Conservation (phyloP, 1,140 invertebrate species). For the Trichonephila clavata region DNA sequence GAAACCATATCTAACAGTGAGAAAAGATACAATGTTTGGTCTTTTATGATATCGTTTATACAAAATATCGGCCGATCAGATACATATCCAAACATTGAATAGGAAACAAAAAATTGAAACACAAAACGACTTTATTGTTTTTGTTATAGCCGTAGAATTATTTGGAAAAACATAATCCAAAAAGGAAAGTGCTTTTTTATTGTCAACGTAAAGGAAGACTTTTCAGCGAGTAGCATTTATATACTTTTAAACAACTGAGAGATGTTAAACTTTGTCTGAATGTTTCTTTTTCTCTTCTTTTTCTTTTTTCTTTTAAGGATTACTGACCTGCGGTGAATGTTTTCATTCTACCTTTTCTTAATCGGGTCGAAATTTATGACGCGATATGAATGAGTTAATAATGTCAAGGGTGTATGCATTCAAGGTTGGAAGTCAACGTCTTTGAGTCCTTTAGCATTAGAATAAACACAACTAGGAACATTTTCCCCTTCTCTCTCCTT, state of each 20-base stretch:
- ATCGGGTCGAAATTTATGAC: not conserved
- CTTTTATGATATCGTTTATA: not conserved
- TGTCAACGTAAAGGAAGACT: not conserved
- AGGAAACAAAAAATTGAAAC: not conserved
- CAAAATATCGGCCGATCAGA: not conserved
- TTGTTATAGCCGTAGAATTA: not conserved
- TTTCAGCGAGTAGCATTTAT: not conserved
- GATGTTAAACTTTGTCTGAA: not conserved
- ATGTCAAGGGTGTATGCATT: conserved; percentile 9
- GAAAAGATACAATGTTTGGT: not conserved
- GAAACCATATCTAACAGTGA: not conserved
- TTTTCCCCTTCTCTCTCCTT: too few species aligned
- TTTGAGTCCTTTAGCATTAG: not conserved
- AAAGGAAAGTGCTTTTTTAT: not conserved
- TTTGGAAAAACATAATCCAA: not conserved
- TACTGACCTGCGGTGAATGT: not conserved
- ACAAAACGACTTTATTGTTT: not conserved
- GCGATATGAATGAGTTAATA: conserved; percentile 24
- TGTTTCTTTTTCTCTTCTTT: not conserved
- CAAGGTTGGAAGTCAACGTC: conserved; percentile 11
- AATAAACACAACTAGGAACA: not conserved
- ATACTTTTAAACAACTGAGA: not conserved
- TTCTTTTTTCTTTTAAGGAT: conserved; percentile 21
- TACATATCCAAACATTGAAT: not conserved
- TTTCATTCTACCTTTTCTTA: not conserved